Evolutionary conservation across 37 sponge, comb jelly and placozoan genomes (phyloP).

Genomic region (Cliona cf. orientalis): DNA sequence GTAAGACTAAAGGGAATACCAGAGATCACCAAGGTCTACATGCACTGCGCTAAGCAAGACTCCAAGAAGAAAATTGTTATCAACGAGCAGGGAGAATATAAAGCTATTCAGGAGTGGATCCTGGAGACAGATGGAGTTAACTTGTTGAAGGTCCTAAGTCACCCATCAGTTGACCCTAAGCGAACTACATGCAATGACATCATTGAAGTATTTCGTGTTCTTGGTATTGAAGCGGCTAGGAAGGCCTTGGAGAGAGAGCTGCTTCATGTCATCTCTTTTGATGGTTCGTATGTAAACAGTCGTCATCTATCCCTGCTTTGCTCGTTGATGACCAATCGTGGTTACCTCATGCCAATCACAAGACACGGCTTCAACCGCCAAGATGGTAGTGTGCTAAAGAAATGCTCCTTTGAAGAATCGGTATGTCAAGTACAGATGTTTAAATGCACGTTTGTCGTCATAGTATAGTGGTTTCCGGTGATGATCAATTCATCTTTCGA

Average conservation of each 20-base stretch:
- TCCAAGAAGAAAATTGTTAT: conserved; percentile 95
- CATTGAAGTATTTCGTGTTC: conserved; percentile 93
- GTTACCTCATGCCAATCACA: conserved; percentile 99
- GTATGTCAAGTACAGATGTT: conserved; percentile 45
- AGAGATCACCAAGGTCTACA: conserved; percentile 97
- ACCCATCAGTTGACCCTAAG: conserved; percentile 93
- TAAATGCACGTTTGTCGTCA: neutral
- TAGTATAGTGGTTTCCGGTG: too few species aligned
- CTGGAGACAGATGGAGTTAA: conserved; percentile 99
- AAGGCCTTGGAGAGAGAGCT: conserved; percentile 97
- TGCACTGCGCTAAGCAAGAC: conserved; percentile 97
- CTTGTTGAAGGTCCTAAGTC: conserved; percentile 91
- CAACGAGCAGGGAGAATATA: conserved; percentile 90
- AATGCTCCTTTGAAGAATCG: conserved; percentile 99
- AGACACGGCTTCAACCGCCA: conserved; percentile 98
- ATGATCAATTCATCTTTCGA: too few species aligned
- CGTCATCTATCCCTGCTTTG: conserved; percentile 98
- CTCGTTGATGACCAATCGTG: conserved; percentile 93
- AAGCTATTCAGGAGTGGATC: conserved; percentile 96
- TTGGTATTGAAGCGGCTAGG: conserved; percentile 98
- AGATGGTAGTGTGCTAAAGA: conserved; percentile 93
- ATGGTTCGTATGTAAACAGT: conserved; percentile 98
- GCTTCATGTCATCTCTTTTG: conserved; percentile 97
- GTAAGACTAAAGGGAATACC: conserved; percentile 98
- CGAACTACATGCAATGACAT: conserved; percentile 96